Percentiles rank a stretch among this genome's conserved stretches.
Conservation (phyloP, 2,888 invertebrate genomes). For the Pycnomerus fuliginosus region DNA sequence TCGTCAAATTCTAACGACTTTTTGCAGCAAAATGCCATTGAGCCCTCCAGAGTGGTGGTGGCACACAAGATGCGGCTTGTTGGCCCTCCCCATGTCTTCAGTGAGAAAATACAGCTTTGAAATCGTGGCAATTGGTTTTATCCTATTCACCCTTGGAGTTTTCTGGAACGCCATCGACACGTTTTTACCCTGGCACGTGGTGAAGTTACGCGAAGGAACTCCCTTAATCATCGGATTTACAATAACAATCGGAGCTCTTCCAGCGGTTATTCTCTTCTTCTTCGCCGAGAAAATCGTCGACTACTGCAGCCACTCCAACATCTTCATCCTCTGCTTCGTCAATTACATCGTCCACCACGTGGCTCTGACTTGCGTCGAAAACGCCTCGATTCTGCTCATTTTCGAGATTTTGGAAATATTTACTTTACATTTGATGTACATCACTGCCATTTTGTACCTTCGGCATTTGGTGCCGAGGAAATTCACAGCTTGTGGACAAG, state of each 20-base stretch:
- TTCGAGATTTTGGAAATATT: slow-evolving; percentile 75
- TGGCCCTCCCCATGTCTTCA: slow-evolving; percentile 78
- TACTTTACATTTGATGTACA: slow-evolving; percentile 75
- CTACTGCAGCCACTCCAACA: slow-evolving; percentile 79
- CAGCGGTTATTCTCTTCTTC: slow-evolving; percentile 70
- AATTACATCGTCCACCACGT: slow-evolving; percentile 76
- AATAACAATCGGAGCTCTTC: slow-evolving; percentile 66
- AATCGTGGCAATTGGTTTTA: slow-evolving; percentile 67
- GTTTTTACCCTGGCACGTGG: slow-evolving; percentile 69
- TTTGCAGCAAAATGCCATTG: slow-evolving; percentile 67
- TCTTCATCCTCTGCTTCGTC: slow-evolving; percentile 79
- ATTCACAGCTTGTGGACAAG: slow-evolving; percentile 76
- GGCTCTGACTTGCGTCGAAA: slow-evolving; percentile 54
- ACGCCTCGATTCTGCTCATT: slow-evolving; percentile 66
- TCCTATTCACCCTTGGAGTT: slow-evolving; percentile 70
- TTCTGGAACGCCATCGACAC: slow-evolving; percentile 81
- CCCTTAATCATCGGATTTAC: slow-evolving; percentile 65
- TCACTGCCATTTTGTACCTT: slow-evolving; percentile 77
- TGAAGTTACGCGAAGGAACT: slow-evolving; percentile 56
- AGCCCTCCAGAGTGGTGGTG: slow-evolving; percentile 87
- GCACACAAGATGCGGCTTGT: slow-evolving; percentile 76
- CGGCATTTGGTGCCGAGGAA: slow-evolving; percentile 78
- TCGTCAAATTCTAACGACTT: slow-evolving; percentile 5
- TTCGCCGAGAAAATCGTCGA: slow-evolving; percentile 82
- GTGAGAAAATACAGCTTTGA: slow-evolving; percentile 75